Evolutionary conservation across 37 sponge, comb jelly and placozoan genomes (phyloP).

Genomic region (Hormiphora californensis): DNA sequence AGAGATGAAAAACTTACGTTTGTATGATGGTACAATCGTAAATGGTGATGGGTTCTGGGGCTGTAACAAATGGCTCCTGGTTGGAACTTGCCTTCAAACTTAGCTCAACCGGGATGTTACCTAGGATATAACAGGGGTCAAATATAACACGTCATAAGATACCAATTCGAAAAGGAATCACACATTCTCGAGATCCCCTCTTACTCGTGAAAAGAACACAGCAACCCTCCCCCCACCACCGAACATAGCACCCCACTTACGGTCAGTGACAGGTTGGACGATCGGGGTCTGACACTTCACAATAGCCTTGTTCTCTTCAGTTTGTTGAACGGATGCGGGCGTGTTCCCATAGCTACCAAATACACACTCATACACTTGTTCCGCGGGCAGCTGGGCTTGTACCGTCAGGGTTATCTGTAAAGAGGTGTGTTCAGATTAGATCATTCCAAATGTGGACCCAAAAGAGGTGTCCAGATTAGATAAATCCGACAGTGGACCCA

Average conservation of each 20-base stretch:
- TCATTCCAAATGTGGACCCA: too few species aligned
- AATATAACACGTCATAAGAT: neutral
- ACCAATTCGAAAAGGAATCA: too few species aligned
- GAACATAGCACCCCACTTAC: too few species aligned
- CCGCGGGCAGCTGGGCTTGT: conserved; percentile 29
- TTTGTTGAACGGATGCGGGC: conserved; percentile 27
- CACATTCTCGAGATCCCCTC: too few species aligned
- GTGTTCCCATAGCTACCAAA: conserved; percentile 45
- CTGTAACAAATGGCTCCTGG: neutral
- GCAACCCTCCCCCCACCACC: too few species aligned
- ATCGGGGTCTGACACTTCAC: neutral
- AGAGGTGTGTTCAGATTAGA: too few species aligned
- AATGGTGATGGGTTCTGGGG: conserved; percentile 1
- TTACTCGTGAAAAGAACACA: too few species aligned
- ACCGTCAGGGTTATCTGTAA: conserved; percentile 4
- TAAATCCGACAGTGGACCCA: too few species aligned
- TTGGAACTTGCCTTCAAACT: conserved; percentile 47
- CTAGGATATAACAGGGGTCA: neutral
- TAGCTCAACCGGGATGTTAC: conserved; percentile 36
- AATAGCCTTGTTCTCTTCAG: neutral
- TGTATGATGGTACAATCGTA: conserved; percentile 30
- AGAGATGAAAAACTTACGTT: neutral
- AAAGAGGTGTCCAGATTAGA: too few species aligned
- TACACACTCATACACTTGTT: conserved; percentile 55
- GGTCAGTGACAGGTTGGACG: neutral